Percentiles rank a stretch among this genome's conserved stretches.
Evolutionary conservation across 2,888 invertebrate species (phyloP).

Genomic region (Orgyia antiqua): DNA sequence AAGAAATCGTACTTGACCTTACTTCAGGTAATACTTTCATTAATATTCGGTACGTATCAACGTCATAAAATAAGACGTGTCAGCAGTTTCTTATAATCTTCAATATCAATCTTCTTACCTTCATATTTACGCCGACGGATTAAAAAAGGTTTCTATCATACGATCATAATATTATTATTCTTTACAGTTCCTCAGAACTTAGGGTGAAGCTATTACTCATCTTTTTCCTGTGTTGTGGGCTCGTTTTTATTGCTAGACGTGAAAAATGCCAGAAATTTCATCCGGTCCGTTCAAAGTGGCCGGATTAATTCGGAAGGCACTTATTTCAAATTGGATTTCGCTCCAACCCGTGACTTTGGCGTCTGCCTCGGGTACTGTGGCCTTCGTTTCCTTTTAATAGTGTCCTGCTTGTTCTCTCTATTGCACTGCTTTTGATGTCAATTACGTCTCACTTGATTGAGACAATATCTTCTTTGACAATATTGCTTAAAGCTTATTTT

Average conservation of each 20-base stretch:
- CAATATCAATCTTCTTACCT: constrained; percentile 30
- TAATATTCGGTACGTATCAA: constrained; percentile 6
- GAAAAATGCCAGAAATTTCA: constrained; percentile 78
- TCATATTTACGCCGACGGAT: constrained; percentile 46
- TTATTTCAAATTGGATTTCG: constrained; percentile 77
- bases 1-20: too few species aligned
- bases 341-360: constrained; percentile 46
- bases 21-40: background rate
- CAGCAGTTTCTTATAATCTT: constrained; percentile 15
- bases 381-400: constrained; percentile 65
- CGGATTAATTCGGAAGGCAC: constrained; percentile 76
- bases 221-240: constrained; percentile 63
- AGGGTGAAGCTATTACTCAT: constrained; percentile 69
- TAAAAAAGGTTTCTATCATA: constrained; percentile 61
- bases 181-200: constrained; percentile 61
- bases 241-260: constrained; percentile 75
- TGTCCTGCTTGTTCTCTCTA: constrained; percentile 49
- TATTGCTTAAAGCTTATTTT: constrained; percentile 4
- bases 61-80: constrained; percentile 18
- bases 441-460: constrained; percentile 34
- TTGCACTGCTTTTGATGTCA: constrained; percentile 38
- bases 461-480: constrained; percentile 15
- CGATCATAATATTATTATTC: constrained; percentile 71
- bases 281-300: constrained; percentile 70
- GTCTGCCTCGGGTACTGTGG: constrained; percentile 43